These are phyloP conservation scores for Augochlora pura DNA, from an alignment of 1,140 invertebrate species.

Conservation along the genomic window DNA sequence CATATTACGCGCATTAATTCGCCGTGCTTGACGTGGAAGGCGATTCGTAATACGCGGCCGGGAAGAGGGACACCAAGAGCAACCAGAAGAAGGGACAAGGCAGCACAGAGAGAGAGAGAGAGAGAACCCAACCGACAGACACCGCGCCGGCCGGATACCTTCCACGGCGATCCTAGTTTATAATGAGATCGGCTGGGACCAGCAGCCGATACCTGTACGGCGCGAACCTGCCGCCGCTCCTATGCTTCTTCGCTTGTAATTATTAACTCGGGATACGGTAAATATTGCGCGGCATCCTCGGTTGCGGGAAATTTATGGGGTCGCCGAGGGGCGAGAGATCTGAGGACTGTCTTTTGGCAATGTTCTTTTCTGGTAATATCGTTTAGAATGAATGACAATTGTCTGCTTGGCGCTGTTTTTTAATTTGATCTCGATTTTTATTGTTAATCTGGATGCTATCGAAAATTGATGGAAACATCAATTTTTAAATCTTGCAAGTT, in stretches of 20 bases:
- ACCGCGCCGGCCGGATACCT: constrained; percentile 49
- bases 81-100: constrained; percentile 33
- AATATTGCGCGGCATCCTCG: constrained; percentile 68
- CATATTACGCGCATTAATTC: constrained; percentile 79
- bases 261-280: constrained; percentile 76
- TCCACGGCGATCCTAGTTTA: constrained; percentile 64
- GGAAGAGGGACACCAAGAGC: constrained; percentile 52
- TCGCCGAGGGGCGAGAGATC: constrained; percentile 36
- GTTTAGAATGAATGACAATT: too few relatives aligned
- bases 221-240: constrained; percentile 31
- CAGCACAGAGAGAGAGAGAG: constrained; percentile 40
- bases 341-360: constrained; percentile 40
- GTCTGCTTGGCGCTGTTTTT: too few relatives aligned
- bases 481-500: too few relatives aligned
- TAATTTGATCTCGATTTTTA: too few relatives aligned
- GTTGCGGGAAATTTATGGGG: constrained; percentile 73
- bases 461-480: too few relatives aligned
- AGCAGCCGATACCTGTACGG: constrained; percentile 60
- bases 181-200: constrained; percentile 71
- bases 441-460: too few relatives aligned
- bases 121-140: constrained; percentile 58
- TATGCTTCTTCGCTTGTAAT: constrained; percentile 72
- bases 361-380: too few relatives aligned
- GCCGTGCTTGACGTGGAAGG: constrained; percentile 68
- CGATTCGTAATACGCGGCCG: constrained; percentile 71